These are phyloP conservation scores for Drosophila mayri DNA, from an alignment of 1,140 invertebrate genomes.

Conservation along the genomic window DNA sequence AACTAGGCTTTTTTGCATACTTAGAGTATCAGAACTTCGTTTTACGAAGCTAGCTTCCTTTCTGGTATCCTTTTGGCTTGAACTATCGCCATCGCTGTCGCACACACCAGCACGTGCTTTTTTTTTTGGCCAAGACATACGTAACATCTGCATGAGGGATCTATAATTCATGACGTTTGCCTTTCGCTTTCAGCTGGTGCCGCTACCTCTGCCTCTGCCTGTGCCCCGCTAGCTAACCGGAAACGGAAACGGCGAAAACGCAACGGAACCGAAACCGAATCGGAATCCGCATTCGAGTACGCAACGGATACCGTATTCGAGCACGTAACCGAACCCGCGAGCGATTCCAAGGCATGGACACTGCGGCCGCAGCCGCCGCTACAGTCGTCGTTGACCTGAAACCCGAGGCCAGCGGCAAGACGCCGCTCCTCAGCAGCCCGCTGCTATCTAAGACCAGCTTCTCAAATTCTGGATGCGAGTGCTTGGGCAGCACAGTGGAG, in stretches of 20 bases:
- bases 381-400: constrained; percentile 71
- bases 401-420: constrained; percentile 50
- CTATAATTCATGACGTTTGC: constrained; percentile 62
- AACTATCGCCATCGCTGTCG: constrained; percentile 47
- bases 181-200: constrained; percentile 64
- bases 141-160: constrained; percentile 52
- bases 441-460: constrained; percentile 21
- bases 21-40: neutral
- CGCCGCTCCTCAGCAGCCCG: constrained; percentile 49
- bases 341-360: constrained; percentile 59
- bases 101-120: constrained; percentile 74
- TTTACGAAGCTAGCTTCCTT: neutral
- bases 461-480: constrained; percentile 31
- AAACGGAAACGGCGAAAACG: constrained; percentile 23
- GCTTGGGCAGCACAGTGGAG: constrained; percentile 73
- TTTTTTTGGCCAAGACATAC: constrained; percentile 71
- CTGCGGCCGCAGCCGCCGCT: constrained; percentile 72
- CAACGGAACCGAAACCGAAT: constrained; percentile 13
- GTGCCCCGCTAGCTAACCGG: constrained; percentile 40
- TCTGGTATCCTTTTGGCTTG: neutral
- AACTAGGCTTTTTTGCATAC: neutral
- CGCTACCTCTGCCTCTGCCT: constrained; percentile 28
- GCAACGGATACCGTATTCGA: constrained; percentile 3
- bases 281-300: neutral
- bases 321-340: neutral